A percentile compares a stretch with the other conserved stretches of the same genome.
These are phyloP conservation scores for Apostichopus leukothele DNA, from an alignment of 53 echinoderm and acorn worm species.

Conservation along the genomic window DNA sequence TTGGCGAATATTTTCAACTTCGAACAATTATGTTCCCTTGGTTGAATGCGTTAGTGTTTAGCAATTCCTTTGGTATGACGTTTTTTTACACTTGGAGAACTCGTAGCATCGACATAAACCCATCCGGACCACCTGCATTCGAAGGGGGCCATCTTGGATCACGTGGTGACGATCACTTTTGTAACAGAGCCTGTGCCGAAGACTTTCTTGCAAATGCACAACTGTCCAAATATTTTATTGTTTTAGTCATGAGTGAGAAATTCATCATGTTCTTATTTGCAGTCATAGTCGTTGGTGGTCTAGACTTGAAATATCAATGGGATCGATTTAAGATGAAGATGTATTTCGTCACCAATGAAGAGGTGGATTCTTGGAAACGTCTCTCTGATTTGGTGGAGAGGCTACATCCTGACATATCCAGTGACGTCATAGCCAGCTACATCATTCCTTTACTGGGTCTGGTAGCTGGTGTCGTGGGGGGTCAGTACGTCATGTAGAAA, in stretches of 20 bases:
- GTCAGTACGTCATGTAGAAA: background rate
- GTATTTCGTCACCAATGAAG: background rate
- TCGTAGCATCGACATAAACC: background rate
- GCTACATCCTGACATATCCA: slow-evolving; percentile 26
- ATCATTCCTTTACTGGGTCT: slow-evolving; percentile 15
- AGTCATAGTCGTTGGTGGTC: slow-evolving; percentile 1
- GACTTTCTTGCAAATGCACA: background rate
- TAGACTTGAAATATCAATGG: slow-evolving; percentile 32
- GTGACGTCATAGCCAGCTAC: background rate
- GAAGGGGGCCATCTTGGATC: no score
- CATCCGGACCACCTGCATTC: background rate
- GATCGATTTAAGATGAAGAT: slow-evolving; percentile 35
- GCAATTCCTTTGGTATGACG: background rate
- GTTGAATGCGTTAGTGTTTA: slow-evolving; percentile 13
- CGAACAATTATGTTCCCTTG: slow-evolving; percentile 23
- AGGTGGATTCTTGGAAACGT: background rate
- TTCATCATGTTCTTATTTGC: background rate
- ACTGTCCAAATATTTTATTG: background rate
- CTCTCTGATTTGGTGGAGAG: background rate
- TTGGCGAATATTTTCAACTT: slow-evolving; percentile 11
- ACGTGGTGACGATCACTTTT: background rate
- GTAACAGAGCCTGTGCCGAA: background rate
- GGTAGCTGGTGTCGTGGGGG: background rate
- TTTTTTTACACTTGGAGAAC: background rate
- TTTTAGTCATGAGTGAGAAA: slow-evolving; percentile 4